These are phyloP conservation scores for Argyra leucocephala DNA, from an alignment of 2,888 invertebrate genomes.

Conservation along the genomic window DNA sequence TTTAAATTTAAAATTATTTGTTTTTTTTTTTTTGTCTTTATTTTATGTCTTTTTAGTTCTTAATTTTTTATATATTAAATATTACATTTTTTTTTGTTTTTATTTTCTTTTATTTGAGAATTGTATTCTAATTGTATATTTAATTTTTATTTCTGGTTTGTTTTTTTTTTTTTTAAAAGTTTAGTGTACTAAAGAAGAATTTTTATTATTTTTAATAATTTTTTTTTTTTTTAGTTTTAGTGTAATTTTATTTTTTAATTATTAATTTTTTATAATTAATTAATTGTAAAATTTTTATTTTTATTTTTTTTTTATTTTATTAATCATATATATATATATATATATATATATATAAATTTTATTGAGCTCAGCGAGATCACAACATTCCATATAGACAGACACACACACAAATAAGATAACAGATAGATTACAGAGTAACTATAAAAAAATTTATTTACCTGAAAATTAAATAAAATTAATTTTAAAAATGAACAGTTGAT, in stretches of 20 bases:
- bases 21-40: not conserved
- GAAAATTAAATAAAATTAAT: not conserved
- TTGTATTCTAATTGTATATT: not conserved
- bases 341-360: not conserved
- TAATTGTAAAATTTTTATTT: not conserved
- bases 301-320: too few species aligned
- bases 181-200: not conserved
- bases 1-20: not conserved
- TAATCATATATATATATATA: too few species aligned
- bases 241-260: too few species aligned
- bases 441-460: constrained; percentile 2
- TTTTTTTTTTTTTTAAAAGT: constrained; percentile 4
- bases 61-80: not conserved
- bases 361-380: constrained; percentile 1
- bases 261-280: not conserved
- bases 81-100: not conserved
- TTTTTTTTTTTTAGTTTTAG: not conserved
- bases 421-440: constrained; percentile 4
- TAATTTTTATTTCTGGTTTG: not conserved
- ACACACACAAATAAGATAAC: constrained; percentile 6
- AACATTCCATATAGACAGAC: constrained; percentile 4
- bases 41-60: not conserved
- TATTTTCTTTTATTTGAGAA: not conserved
- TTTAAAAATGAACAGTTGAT: not conserved
- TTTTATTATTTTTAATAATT: not conserved